Evolutionary conservation across 2,113 vertebrate genomes (phyloP).

Genomic region (Melanotaenia duboulayi): DNA sequence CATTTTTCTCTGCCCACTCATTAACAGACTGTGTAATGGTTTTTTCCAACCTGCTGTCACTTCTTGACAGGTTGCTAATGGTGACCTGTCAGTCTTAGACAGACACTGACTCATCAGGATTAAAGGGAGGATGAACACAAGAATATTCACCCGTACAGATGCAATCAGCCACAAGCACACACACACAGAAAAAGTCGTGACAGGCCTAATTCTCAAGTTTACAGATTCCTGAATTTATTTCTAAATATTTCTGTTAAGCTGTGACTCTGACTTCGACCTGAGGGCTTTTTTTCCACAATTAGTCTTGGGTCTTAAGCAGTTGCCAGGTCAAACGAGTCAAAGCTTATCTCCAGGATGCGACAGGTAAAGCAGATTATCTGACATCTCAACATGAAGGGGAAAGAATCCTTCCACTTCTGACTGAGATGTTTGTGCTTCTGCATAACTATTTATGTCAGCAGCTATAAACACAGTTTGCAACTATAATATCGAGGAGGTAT

Average conservation of each 20-base stretch:
- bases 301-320: constrained; percentile 12
- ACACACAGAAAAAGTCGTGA: constrained; percentile 1
- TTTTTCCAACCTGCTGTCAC: not conserved
- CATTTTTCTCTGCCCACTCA: not conserved
- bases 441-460: not conserved
- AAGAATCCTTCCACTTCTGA: not conserved
- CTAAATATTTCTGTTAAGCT: not conserved
- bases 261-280: not conserved
- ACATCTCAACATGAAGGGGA: not conserved
- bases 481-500: not conserved
- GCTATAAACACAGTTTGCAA: not conserved
- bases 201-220: not conserved
- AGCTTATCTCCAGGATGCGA: constrained; percentile 59
- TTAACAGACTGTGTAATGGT: no score
- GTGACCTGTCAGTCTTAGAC: constrained; percentile 1
- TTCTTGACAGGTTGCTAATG: constrained; percentile 1
- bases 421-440: not conserved
- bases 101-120: constrained; percentile 53
- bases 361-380: constrained; percentile 68
- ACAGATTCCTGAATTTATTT: not conserved
- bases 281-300: not conserved
- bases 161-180: not conserved
- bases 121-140: constrained; percentile 5
- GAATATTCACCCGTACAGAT: not conserved
- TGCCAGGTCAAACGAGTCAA: constrained; percentile 28